phyloP scores from a whole-genome alignment of 2,888 invertebrate genomes.

The Morpho helenor region DNA sequence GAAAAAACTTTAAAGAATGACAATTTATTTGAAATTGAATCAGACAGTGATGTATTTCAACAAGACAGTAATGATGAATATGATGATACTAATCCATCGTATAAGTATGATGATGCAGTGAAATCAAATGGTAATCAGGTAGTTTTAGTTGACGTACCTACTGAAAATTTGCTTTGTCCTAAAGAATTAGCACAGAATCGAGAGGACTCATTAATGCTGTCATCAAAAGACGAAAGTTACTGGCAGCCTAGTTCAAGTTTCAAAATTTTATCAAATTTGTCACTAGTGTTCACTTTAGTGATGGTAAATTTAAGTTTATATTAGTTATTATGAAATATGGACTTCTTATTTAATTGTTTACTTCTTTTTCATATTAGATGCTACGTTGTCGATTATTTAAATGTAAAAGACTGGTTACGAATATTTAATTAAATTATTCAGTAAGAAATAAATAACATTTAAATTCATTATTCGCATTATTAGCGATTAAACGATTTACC shows the following conservation, averaged over 20 bases:
- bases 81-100: constrained; percentile 41
- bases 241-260: constrained; percentile 52
- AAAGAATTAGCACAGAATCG: constrained; percentile 50
- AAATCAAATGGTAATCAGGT: constrained; percentile 49
- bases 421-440: constrained; percentile 54
- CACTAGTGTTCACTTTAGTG: constrained; percentile 40
- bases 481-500: too few relatives aligned
- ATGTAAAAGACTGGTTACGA: constrained; percentile 61
- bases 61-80: constrained; percentile 45
- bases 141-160: constrained; percentile 47
- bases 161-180: constrained; percentile 55
- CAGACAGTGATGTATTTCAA: constrained; percentile 40
- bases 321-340: constrained; percentile 16
- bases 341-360: not conserved
- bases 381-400: constrained; percentile 24
- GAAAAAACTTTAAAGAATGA: constrained; percentile 32
- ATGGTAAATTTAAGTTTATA: constrained; percentile 36
- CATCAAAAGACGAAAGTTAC: constrained; percentile 63
- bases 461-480: too few relatives aligned
- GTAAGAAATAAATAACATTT: constrained; percentile 16
- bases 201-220: constrained; percentile 68
- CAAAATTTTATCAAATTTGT: constrained; percentile 37
- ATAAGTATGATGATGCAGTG: constrained; percentile 49
- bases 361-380: constrained; percentile 1
- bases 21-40: constrained; percentile 42